A percentile compares a stretch with the other conserved stretches of the same genome.
phyloP scores from a whole-genome alignment of 2,113 vertebrate genomes.

The Orcinus orca region DNA sequence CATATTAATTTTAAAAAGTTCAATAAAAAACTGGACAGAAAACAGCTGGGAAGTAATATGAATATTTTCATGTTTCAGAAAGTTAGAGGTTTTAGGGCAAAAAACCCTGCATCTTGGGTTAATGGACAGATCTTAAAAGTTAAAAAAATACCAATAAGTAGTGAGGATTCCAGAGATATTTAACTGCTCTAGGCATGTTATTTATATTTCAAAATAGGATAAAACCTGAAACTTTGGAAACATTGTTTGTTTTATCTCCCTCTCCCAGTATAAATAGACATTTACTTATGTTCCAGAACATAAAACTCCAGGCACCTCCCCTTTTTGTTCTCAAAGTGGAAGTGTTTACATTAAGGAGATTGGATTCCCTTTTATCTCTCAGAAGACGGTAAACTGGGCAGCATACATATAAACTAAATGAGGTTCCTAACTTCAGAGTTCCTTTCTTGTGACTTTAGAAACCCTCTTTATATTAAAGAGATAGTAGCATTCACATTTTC shows the following conservation, averaged over 20 bases:
- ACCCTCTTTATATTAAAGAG: neutral
- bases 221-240: neutral
- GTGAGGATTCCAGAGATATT: neutral
- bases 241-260: neutral
- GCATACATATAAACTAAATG: neutral
- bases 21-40: neutral
- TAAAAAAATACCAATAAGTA: neutral
- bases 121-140: neutral
- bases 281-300: neutral
- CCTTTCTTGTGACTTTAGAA: neutral
- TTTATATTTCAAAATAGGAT: neutral
- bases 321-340: neutral
- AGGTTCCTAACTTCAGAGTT: neutral
- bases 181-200: neutral
- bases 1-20: neutral
- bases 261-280: neutral
- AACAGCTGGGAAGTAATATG: neutral
- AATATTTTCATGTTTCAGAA: constrained; percentile 8
- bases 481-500: neutral
- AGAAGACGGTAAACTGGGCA: neutral
- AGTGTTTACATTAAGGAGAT: neutral
- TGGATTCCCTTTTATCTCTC: neutral
- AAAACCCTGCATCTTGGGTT: neutral
- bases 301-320: neutral
- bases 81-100: neutral